Conservation (phyloP, 2,888 invertebrate species). For the Mythimna pallens region DNA sequence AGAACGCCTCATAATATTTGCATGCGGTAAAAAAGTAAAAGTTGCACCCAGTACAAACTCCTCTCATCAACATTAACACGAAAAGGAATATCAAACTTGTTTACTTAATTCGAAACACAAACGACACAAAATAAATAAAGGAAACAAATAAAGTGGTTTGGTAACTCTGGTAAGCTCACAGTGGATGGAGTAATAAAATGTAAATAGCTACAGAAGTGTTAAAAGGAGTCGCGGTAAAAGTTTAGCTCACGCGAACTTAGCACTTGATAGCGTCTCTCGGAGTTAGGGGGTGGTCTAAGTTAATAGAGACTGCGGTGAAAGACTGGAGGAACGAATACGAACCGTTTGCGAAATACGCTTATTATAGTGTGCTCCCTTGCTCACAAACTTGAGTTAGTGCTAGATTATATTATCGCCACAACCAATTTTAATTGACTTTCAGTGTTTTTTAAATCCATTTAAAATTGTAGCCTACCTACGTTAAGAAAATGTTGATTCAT, state of each 20-base stretch:
- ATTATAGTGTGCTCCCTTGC: no score
- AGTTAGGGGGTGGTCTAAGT: constrained; percentile 55
- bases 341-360: no score
- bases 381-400: no score
- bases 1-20: not conserved
- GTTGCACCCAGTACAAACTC: constrained; percentile 40
- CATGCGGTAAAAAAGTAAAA: constrained; percentile 18
- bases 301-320: constrained; percentile 25
- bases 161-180: constrained; percentile 73
- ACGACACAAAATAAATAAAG: constrained; percentile 73
- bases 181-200: constrained; percentile 83
- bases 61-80: constrained; percentile 49
- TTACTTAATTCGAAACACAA: constrained; percentile 70
- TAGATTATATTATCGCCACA: no score
- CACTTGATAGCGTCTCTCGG: constrained; percentile 77
- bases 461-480: no score
- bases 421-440: no score
- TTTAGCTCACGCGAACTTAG: constrained; percentile 83
- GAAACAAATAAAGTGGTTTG: constrained; percentile 81
- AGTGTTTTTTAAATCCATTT: no score
- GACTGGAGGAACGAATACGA: not conserved
- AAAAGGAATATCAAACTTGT: constrained; percentile 66
- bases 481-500: no score
- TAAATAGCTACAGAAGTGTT: constrained; percentile 86
- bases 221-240: constrained; percentile 83